A percentile compares a stretch with the other conserved stretches of the same genome.
Conservation (phyloP, 2,797 vertebrate genomes). For the Gallinago stenura region DNA sequence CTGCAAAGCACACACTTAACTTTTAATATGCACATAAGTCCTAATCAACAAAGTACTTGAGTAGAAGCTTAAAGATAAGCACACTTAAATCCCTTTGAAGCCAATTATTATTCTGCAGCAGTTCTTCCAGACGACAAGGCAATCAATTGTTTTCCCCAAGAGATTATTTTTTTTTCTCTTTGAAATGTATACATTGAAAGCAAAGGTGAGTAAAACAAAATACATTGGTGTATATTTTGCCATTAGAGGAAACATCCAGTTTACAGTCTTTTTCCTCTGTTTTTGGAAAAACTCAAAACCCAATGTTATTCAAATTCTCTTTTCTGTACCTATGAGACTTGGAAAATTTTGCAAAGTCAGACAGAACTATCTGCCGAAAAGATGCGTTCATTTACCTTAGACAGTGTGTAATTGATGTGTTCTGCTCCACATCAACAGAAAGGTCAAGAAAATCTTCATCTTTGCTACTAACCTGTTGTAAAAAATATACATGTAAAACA, state of each 20-base stretch:
- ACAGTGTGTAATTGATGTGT: conserved; percentile 98
- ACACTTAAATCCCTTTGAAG: conserved; percentile 4
- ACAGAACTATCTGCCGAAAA: neutral
- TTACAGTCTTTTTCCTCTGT: neutral
- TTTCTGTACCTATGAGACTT: neutral
- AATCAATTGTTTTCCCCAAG: neutral
- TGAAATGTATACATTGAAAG: neutral
- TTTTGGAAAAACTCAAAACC: neutral
- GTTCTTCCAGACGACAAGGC: neutral
- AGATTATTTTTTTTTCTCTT: neutral
- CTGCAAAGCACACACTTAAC: neutral
- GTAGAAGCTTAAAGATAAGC: neutral
- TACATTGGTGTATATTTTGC: neutral
- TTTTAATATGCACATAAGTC: neutral
- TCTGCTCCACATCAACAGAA: conserved; percentile 98
- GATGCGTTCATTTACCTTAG: conserved; percentile 86
- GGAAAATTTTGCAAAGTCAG: neutral
- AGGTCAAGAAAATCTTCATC: conserved; percentile 99
- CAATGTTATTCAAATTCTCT: neutral
- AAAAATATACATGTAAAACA: conserved; percentile 35
- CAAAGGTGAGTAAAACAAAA: neutral
- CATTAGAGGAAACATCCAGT: neutral
- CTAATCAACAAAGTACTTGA: conserved; percentile 11
- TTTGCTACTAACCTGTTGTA: conserved; percentile 95
- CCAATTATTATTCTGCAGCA: neutral